Percentiles rank a stretch among this genome's conserved stretches.
Conservation (phyloP, 1,140 invertebrate genomes). For the Euwallacea similis region DNA sequence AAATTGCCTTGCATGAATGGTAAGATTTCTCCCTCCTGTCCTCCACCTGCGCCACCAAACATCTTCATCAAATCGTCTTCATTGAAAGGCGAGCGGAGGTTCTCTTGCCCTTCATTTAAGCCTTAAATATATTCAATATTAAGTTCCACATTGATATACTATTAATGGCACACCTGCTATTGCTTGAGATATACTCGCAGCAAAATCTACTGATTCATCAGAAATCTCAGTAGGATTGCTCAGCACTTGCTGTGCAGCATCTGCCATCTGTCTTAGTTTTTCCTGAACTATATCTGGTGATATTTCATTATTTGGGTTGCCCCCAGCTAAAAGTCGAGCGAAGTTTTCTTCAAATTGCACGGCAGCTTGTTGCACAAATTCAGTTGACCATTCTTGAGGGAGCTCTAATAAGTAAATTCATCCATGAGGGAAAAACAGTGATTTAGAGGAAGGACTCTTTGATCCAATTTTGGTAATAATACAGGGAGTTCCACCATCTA, state of each 20-base stretch:
- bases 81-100: conserved; percentile 57
- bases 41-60: conserved; percentile 52
- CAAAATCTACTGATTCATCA: conserved; percentile 46
- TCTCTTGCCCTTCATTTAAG: conserved; percentile 57
- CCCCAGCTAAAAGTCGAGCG: conserved; percentile 56
- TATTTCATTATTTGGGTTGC: conserved; percentile 53
- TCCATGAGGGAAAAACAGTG: neutral
- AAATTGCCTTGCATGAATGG: conserved; percentile 76
- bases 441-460: neutral
- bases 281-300: conserved; percentile 45
- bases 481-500: conserved; percentile 28
- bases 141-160: neutral
- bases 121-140: conserved; percentile 36
- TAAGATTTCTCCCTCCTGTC: conserved; percentile 63
- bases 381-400: conserved; percentile 60
- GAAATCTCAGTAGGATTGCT: conserved; percentile 45
- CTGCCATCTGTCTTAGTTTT: conserved; percentile 51
- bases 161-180: conserved; percentile 24
- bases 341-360: conserved; percentile 65
- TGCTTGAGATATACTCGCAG: conserved; percentile 51
- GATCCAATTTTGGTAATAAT: neutral
- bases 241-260: conserved; percentile 49
- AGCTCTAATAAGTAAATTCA: conserved; percentile 13
- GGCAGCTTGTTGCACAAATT: conserved; percentile 65
- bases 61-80: conserved; percentile 61